A percentile compares a stretch with the other conserved stretches of the same genome.
Evolutionary conservation across 2,888 invertebrate genomes (phyloP).

Genomic region (Cataglyphis livida): DNA sequence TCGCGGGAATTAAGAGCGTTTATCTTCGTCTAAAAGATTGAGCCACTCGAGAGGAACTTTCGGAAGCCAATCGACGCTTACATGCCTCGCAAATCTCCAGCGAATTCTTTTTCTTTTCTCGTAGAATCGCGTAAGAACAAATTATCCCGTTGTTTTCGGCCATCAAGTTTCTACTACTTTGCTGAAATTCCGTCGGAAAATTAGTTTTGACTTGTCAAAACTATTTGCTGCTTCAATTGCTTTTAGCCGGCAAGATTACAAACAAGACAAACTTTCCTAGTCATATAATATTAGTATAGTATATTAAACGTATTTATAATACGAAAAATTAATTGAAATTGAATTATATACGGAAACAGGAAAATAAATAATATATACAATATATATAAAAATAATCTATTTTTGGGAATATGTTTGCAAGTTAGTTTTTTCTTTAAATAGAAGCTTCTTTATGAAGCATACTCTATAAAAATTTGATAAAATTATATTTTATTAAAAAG

Average conservation of each 20-base stretch:
- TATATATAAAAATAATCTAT: neutral
- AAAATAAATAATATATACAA: neutral
- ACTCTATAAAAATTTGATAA: neutral
- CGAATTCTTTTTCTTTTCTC: conserved; percentile 22
- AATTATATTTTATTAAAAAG: neutral
- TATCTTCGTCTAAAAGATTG: conserved; percentile 43
- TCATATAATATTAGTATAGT: neutral
- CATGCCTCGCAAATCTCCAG: conserved; percentile 11
- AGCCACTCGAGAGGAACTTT: conserved; percentile 24
- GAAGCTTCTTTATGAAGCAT: neutral
- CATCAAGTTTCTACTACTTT: neutral
- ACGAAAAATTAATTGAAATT: neutral
- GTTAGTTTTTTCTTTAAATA: neutral
- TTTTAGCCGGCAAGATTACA: conserved; percentile 9
- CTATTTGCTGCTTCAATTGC: conserved; percentile 18
- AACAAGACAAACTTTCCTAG: conserved; percentile 1
- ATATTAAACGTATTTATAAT: neutral
- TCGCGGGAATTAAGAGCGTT: conserved; percentile 59
- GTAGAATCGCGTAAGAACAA: neutral
- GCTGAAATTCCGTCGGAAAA: neutral
- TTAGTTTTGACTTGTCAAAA: conserved; percentile 32
- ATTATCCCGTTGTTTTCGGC: conserved; percentile 38
- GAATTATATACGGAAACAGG: neutral
- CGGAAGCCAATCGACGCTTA: conserved; percentile 23
- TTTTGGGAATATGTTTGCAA: neutral